Evolutionary conservation across 2,113 vertebrate genomes (phyloP).

Genomic region (Pimephales promelas): DNA sequence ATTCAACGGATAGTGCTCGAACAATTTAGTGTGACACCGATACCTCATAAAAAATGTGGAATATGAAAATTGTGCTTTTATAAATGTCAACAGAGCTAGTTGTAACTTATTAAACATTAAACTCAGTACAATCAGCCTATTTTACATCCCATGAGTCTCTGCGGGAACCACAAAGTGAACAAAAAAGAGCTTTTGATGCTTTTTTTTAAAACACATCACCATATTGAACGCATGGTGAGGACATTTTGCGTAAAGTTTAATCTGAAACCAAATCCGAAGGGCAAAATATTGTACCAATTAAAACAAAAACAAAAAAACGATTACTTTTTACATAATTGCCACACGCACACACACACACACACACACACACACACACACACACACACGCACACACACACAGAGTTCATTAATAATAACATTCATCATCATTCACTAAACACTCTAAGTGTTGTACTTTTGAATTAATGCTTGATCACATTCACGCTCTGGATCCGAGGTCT

Average conservation of each 20-base stretch:
- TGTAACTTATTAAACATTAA: neutral
- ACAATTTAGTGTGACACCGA: neutral
- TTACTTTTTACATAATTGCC: conserved; percentile 52
- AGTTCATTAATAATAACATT: conserved; percentile 12
- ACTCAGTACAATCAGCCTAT: conserved; percentile 9
- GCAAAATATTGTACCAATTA: conserved; percentile 31
- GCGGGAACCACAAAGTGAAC: neutral
- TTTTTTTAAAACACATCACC: neutral
- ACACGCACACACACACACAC: too few relatives aligned
- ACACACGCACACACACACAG: too few relatives aligned
- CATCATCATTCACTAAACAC: conserved; percentile 12
- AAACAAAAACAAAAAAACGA: conserved; percentile 34
- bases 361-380: too few relatives aligned
- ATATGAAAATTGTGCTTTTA: neutral
- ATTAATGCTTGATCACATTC: conserved; percentile 11
- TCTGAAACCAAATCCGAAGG: neutral
- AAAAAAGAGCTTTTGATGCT: neutral
- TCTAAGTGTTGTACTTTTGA: conserved; percentile 3
- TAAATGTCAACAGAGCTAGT: neutral
- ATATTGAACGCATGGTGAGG: neutral
- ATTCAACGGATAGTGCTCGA: neutral
- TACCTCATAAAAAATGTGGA: neutral
- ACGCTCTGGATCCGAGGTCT: neutral
- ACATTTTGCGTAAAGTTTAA: neutral
- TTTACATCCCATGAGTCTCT: neutral